These are phyloP conservation scores for Eupsilia transversa DNA, from an alignment of 2,888 invertebrate species.

Conservation along the genomic window DNA sequence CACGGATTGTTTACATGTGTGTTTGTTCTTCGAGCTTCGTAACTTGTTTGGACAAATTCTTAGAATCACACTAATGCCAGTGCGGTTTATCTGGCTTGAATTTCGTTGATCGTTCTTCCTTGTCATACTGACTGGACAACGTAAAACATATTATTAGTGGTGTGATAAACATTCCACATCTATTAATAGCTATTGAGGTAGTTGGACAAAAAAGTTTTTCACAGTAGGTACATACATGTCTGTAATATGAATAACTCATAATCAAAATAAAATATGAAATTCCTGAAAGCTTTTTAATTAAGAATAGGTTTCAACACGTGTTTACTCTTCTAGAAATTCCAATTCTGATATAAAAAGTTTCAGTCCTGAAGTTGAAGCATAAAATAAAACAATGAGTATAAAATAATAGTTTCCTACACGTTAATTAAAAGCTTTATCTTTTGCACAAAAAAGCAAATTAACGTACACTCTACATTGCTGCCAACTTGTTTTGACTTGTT, in stretches of 20 bases:
- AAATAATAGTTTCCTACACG: no score
- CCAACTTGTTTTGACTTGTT: constrained; percentile 54
- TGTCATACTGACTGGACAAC: constrained; percentile 67
- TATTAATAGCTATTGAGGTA: constrained; percentile 24
- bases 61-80: constrained; percentile 83
- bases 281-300: constrained; percentile 21
- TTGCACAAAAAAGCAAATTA: no score
- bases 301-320: background rate
- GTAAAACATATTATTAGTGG: constrained; percentile 43
- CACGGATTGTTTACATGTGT: constrained; percentile 71
- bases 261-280: background rate
- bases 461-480: constrained; percentile 61
- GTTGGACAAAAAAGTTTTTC: constrained; percentile 3
- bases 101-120: constrained; percentile 75
- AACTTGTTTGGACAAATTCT: constrained; percentile 88
- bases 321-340: background rate
- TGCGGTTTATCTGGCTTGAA: constrained; percentile 77
- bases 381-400: constrained; percentile 29
- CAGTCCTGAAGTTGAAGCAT: constrained; percentile 11
- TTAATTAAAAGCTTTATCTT: no score
- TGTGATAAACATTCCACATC: constrained; percentile 42
- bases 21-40: constrained; percentile 77
- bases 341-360: constrained; percentile 9
- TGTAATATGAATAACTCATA: background rate
- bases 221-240: background rate